A percentile compares a stretch with the other conserved stretches of the same genome.
Conservation (phyloP, 2,888 invertebrate genomes). For the Lymantria monacha region DNA sequence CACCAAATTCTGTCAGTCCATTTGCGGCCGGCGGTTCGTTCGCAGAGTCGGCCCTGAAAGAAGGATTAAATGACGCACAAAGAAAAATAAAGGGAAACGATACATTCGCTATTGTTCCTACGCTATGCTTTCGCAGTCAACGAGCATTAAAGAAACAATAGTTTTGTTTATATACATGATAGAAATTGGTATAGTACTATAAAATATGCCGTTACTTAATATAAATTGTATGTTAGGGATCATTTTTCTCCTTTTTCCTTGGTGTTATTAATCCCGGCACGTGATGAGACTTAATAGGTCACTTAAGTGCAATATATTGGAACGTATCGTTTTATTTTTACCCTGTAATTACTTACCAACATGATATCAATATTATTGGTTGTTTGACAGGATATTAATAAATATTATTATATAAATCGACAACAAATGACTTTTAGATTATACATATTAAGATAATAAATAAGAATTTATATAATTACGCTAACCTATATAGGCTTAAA, state of each 20-base stretch:
- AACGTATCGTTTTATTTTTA: too few species aligned
- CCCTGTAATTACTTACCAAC: too few species aligned
- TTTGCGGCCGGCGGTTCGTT: conserved; percentile 71
- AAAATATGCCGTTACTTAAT: not conserved
- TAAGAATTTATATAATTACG: too few species aligned
- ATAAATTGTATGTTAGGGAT: not conserved
- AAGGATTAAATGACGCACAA: conserved; percentile 60
- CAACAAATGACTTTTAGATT: too few species aligned
- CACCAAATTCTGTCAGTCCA: conserved; percentile 78
- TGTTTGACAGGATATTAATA: too few species aligned
- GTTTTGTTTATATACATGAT: conserved; percentile 3
- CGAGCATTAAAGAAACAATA: conserved; percentile 1
- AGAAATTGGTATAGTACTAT: not conserved
- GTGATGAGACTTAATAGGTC: not conserved
- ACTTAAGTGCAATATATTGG: not conserved
- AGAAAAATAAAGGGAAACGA: conserved; percentile 33
- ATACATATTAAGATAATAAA: too few species aligned
- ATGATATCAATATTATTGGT: too few species aligned
- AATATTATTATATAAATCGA: too few species aligned
- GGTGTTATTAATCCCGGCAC: not conserved
- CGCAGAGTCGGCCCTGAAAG: conserved; percentile 79
- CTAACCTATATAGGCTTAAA: too few species aligned
- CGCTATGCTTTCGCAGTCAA: conserved; percentile 20
- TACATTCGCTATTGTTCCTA: conserved; percentile 39
- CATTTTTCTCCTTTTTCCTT: not conserved